A percentile compares a stretch with the other conserved stretches of the same genome.
phyloP scores from a whole-genome alignment of 1,140 invertebrate genomes.

The Drosophila melanica region DNA sequence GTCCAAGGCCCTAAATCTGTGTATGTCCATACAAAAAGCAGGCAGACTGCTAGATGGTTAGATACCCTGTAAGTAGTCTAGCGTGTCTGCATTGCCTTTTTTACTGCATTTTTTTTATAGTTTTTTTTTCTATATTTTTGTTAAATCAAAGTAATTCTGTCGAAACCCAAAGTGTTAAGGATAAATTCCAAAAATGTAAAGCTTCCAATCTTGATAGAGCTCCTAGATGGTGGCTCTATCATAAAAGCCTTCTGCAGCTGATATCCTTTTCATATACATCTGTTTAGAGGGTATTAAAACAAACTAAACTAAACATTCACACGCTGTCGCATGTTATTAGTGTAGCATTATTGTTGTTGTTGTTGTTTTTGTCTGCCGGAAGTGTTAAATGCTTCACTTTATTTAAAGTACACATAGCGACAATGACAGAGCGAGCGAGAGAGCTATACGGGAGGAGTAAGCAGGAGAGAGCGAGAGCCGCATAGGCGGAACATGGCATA shows the following conservation, averaged over 20 bases:
- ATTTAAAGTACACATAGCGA: constrained; percentile 69
- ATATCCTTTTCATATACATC: neutral
- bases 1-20: constrained; percentile 7
- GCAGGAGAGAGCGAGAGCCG: constrained; percentile 17
- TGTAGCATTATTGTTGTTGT: constrained; percentile 31
- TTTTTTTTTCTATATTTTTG: too few species aligned
- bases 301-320: constrained; percentile 72
- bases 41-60: neutral
- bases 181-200: too few species aligned
- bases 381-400: constrained; percentile 82
- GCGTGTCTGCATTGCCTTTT: too few species aligned
- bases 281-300: constrained; percentile 5
- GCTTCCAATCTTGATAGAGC: too few species aligned
- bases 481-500: constrained; percentile 28
- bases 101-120: too few species aligned
- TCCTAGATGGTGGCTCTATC: too few species aligned
- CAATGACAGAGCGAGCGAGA: constrained; percentile 16
- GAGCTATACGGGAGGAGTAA: constrained; percentile 13
- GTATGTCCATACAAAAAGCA: neutral
- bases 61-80: neutral
- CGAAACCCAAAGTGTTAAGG: too few species aligned
- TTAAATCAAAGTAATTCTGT: too few species aligned
- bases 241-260: neutral
- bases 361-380: constrained; percentile 68
- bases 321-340: constrained; percentile 59